These are phyloP conservation scores for Apodemia hepburni DNA, from an alignment of 2,888 invertebrate species.

Conservation along the genomic window DNA sequence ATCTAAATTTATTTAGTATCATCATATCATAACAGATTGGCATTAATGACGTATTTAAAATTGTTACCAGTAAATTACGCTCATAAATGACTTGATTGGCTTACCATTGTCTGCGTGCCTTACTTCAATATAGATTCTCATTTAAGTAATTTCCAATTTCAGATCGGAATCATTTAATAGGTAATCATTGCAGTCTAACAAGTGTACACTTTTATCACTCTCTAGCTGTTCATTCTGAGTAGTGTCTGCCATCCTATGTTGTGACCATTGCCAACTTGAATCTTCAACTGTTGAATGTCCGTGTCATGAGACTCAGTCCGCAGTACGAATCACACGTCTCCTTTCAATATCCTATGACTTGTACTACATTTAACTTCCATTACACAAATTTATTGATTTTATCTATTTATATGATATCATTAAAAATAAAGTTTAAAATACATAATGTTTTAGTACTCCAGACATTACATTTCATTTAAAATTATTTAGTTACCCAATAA, in stretches of 20 bases:
- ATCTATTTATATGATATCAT: background rate
- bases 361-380: background rate
- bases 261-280: conserved; percentile 32
- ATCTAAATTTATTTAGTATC: conserved; percentile 12
- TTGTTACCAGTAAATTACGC: background rate
- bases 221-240: conserved; percentile 64
- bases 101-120: conserved; percentile 14
- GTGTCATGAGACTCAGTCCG: conserved; percentile 30
- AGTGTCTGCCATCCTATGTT: conserved; percentile 45
- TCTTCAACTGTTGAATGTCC: conserved; percentile 31
- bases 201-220: conserved; percentile 48
- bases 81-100: background rate
- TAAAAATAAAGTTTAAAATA: background rate
- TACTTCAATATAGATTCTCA: conserved; percentile 41
- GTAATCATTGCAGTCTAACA: conserved; percentile 69
- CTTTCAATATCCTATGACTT: conserved; percentile 18
- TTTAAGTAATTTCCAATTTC: conserved; percentile 74
- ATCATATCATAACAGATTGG: conserved; percentile 14
- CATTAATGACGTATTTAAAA: background rate
- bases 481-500: too few species aligned
- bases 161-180: conserved; percentile 81
- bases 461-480: too few species aligned
- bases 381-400: background rate
- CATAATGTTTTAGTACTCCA: too few species aligned
- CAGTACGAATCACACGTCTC: conserved; percentile 14